Percentiles rank a stretch among this genome's conserved stretches.
Evolutionary conservation across 2,797 vertebrate genomes (phyloP).

Genomic region (Pantherophis vulpinus): DNA sequence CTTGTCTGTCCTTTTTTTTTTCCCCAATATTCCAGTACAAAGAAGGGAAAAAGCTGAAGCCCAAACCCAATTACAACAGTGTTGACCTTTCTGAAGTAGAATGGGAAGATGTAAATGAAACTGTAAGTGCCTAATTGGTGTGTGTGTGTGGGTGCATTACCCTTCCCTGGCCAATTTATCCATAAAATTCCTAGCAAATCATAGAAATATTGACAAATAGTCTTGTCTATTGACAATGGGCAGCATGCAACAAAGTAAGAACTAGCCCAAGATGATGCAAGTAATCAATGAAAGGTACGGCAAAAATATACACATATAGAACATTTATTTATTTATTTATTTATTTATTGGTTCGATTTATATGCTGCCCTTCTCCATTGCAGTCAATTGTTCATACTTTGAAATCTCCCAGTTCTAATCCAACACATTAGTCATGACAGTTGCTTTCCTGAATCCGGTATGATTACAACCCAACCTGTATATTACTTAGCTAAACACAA

Average conservation of each 20-base stretch:
- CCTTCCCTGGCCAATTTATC: neutral
- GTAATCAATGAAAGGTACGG: neutral
- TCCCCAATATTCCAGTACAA: slow-evolving; percentile 77
- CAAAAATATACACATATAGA: neutral
- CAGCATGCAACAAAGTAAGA: neutral
- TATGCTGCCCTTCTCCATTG: neutral
- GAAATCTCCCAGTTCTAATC: neutral
- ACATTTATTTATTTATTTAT: neutral
- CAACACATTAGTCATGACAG: neutral
- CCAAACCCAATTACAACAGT: slow-evolving; percentile 96
- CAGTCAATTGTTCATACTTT: neutral
- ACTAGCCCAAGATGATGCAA: neutral
- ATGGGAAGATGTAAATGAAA: slow-evolving; percentile 89
- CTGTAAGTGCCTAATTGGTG: slow-evolving; percentile 73
- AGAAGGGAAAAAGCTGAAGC: slow-evolving; percentile 89
- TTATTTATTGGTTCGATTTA: too few relatives aligned
- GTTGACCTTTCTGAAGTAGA: slow-evolving; percentile 95
- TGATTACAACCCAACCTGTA: neutral
- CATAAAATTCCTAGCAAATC: neutral
- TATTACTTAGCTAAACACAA: slow-evolving; percentile 15
- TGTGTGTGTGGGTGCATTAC: neutral
- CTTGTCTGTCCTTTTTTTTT: neutral
- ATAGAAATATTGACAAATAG: neutral
- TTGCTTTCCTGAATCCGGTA: neutral
- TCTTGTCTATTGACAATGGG: neutral